Percentiles rank a stretch among this genome's conserved stretches.
phyloP scores from a whole-genome alignment of 2,888 invertebrate species.

The Sthenelais limicola region DNA sequence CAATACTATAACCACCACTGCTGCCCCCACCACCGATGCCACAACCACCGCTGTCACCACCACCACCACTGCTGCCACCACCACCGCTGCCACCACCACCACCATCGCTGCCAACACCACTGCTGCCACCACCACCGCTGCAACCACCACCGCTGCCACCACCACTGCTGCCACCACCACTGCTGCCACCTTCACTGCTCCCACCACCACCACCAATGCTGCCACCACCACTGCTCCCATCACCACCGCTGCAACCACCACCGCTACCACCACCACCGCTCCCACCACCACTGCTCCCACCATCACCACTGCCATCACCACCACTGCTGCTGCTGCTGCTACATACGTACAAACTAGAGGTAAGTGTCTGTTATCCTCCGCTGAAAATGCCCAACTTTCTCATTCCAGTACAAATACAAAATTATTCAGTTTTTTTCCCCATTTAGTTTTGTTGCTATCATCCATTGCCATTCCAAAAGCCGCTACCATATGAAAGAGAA shows the following conservation, averaged over 20 bases:
- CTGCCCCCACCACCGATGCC: too few species aligned
- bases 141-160: background rate
- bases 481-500: too few species aligned
- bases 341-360: too few species aligned
- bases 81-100: background rate
- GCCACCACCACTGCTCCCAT: background rate
- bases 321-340: too few species aligned
- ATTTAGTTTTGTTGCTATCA: too few species aligned
- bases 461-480: too few species aligned
- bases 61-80: background rate
- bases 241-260: background rate
- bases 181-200: background rate
- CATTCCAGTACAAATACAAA: too few species aligned
- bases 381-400: too few species aligned
- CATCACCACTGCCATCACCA: background rate
- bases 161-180: background rate
- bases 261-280: background rate
- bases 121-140: background rate
- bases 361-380: too few species aligned
- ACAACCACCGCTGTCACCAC: too few species aligned
- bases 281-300: background rate
- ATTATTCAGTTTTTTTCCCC: too few species aligned
- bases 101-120: background rate
- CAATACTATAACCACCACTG: too few species aligned
- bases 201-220: constrained; percentile 9